phyloP scores from a whole-genome alignment of 2,113 vertebrate species.

The Muscicapa adusta region DNA sequence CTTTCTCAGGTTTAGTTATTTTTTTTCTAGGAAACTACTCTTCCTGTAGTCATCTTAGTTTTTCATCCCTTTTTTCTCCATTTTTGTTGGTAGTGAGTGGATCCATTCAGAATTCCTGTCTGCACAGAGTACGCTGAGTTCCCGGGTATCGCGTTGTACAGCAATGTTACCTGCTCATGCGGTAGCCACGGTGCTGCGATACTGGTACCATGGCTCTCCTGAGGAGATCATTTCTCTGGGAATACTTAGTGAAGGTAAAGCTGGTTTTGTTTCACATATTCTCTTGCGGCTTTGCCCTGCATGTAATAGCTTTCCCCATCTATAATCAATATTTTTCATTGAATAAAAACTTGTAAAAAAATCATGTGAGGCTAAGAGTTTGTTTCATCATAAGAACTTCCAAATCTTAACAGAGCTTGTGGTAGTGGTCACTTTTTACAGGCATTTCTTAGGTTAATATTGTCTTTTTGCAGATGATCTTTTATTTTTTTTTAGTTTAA shows the following conservation, averaged over 20 bases:
- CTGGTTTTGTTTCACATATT: background rate
- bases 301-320: background rate
- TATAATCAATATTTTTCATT: background rate
- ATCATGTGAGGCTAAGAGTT: background rate
- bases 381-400: background rate
- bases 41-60: background rate
- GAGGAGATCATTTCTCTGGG: conserved; percentile 83
- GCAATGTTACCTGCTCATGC: conserved; percentile 76
- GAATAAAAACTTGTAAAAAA: background rate
- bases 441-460: background rate
- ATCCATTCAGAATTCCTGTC: conserved; percentile 72
- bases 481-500: background rate
- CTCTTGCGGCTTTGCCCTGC: background rate
- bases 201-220: conserved; percentile 77
- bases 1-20: background rate
- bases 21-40: background rate
- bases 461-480: background rate
- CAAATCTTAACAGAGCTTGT: background rate
- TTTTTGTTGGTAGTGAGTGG: conserved; percentile 76
- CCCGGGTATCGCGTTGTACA: background rate
- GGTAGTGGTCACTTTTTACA: background rate
- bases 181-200: conserved; percentile 72
- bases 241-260: conserved; percentile 79
- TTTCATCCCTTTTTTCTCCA: background rate
- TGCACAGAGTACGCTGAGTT: conserved; percentile 31